Base-by-base conservation (phyloP, 2,797 vertebrate species). In the Ceryle rudis region DNA sequence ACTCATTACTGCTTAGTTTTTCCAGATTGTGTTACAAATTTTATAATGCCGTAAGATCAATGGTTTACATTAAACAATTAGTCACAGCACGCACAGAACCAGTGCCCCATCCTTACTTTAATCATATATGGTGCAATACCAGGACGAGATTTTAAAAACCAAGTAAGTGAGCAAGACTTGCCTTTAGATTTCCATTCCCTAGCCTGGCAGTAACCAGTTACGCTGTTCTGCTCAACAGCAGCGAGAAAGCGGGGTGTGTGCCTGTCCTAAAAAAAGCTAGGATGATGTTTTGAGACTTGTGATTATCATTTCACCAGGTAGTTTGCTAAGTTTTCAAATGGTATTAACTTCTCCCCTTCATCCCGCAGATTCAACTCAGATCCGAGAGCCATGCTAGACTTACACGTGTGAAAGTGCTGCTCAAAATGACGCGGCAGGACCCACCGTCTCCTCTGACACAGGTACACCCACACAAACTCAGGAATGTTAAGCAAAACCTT, bases 31-130 rank as follows among this genome's bases (percentile, higher is more conserved):
- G 52, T 96, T 92, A 79, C 86, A 93, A 90, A 94, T 96, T 97
- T 94, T 91, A 58, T 89, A 95, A 97, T 71, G 18, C 42, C 64
- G 3, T 14, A 92, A 97, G 92, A 97, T 95, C 97, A 96, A 84
- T 81, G 89, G 65, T 95, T 95, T 97, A 85, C 92, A 90, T 97
- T 90, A 96, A 97, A 95, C 94, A 95, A 95, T 95, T 94, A 92
- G 84, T 94, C 97, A 96, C 89, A 95, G 93, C 46, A 77, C 44
- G 70, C 95, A 91, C 7, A 94, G 87, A 97, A 97, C 82, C 95
- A 97, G 96, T 89, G 96, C 73, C 73, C 55, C 81, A 77, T 94
- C 86, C 89, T 86, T 28, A 81, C n/a, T 86, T 79, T 57, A 91
- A 74, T 75, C 52, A 25, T 18, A 12, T 23, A 71, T 89, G 93